A percentile compares a stretch with the other conserved stretches of the same genome.
These are phyloP conservation scores for Eudasyphora cyanicolor DNA, from an alignment of 2,888 invertebrate genomes.

Conservation along the genomic window DNA sequence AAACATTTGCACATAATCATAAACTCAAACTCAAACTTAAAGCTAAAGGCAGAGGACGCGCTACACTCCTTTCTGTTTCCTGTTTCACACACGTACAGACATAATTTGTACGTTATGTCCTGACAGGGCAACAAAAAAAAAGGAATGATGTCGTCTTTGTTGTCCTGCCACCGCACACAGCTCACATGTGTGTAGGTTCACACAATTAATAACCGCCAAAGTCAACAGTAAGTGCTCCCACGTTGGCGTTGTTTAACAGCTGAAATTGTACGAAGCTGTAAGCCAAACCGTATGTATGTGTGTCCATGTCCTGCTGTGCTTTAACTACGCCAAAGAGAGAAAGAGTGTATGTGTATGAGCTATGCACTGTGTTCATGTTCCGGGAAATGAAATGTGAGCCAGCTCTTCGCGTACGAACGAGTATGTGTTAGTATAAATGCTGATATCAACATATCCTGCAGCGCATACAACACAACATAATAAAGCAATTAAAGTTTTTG, in stretches of 20 bases:
- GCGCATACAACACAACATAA: slow-evolving; percentile 61
- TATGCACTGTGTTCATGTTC: too few relatives aligned
- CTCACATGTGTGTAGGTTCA: slow-evolving; percentile 58
- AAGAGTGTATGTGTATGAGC: not conserved
- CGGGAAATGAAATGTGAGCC: too few relatives aligned
- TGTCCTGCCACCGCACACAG: not conserved
- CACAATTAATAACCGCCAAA: slow-evolving; percentile 65
- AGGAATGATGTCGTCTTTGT: not conserved
- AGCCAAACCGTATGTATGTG: not conserved
- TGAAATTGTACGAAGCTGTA: slow-evolving; percentile 13
- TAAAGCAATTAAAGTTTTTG: slow-evolving; percentile 65
- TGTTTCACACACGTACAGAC: not conserved
- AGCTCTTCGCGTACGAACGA: not conserved
- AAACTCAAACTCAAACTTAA: slow-evolving; percentile 61
- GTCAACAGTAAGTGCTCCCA: slow-evolving; percentile 55
- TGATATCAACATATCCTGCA: slow-evolving; percentile 62
- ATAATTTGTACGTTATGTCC: not conserved
- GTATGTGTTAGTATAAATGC: slow-evolving; percentile 7
- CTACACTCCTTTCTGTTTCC: not conserved
- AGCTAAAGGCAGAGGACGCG: not conserved
- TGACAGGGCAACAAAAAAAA: not conserved
- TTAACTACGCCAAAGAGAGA: too few relatives aligned
- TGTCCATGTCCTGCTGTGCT: too few relatives aligned
- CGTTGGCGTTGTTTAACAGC: slow-evolving; percentile 21
- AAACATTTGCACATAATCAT: slow-evolving; percentile 59